Evolutionary conservation across 2,113 vertebrate species (phyloP).

Genomic region (Peromyscus polionotus): DNA sequence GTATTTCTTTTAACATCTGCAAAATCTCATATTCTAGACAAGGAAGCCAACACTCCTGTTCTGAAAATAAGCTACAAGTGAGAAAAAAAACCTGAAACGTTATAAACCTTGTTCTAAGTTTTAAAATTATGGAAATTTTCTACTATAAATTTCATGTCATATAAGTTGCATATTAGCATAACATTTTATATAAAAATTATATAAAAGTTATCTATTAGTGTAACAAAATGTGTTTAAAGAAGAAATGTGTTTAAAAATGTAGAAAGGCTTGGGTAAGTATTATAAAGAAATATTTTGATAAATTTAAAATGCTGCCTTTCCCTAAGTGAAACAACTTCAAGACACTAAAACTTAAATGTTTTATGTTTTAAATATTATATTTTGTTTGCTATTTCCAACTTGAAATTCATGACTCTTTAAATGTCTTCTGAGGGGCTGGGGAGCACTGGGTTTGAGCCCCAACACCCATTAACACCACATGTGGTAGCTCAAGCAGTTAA

Average conservation of each 20-base stretch:
- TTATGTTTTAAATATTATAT: constrained; percentile 27
- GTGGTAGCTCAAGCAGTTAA: neutral
- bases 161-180: neutral
- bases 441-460: neutral
- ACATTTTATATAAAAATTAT: neutral
- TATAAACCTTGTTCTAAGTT: constrained; percentile 4
- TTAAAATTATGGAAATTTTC: constrained; percentile 59
- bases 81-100: neutral
- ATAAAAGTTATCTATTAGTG: neutral
- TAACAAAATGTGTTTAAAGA: constrained; percentile 31
- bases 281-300: constrained; percentile 16
- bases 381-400: constrained; percentile 49
- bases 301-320: constrained; percentile 40
- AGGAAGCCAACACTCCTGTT: neutral
- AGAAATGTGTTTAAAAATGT: neutral
- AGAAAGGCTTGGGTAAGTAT: neutral
- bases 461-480: neutral
- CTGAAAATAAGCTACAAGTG: constrained; percentile 7
- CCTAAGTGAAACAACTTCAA: neutral
- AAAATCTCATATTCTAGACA: neutral
- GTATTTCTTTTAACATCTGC: neutral
- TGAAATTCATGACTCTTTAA: neutral
- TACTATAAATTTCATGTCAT: constrained; percentile 39
- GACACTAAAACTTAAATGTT: constrained; percentile 4
- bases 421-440: neutral